Percentiles rank a stretch among this genome's conserved stretches.
These are phyloP conservation scores for Drosophila pruinosa DNA, from an alignment of 1,140 invertebrate genomes.

Conservation along the genomic window DNA sequence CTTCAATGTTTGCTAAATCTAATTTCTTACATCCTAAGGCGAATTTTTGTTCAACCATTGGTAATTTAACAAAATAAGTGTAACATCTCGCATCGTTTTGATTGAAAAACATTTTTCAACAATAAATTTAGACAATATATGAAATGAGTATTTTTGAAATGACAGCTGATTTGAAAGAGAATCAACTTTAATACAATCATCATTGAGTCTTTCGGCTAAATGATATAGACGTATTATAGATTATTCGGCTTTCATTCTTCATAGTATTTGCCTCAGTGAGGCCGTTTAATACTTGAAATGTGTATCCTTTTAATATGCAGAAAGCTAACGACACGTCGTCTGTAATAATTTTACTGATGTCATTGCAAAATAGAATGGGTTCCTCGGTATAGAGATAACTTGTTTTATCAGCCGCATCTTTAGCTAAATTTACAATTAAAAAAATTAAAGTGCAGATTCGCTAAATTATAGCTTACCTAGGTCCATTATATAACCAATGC, in stretches of 20 bases:
- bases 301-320: conserved; percentile 19
- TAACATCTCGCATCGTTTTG: not conserved
- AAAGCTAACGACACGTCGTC: conserved; percentile 10
- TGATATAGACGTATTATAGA: not conserved
- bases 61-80: conserved; percentile 18
- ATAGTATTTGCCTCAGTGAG: not conserved
- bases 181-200: not conserved
- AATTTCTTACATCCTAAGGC: conserved; percentile 15
- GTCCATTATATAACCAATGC: conserved; percentile 1
- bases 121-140: not conserved
- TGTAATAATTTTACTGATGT: conserved; percentile 11
- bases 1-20: not conserved
- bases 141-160: not conserved
- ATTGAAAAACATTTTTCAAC: not conserved
- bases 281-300: conserved; percentile 14
- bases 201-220: not conserved
- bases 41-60: conserved; percentile 1
- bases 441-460: not conserved
- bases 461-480: conserved; percentile 6
- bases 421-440: not conserved
- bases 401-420: not conserved
- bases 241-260: not conserved
- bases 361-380: not conserved
- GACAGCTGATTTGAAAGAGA: not conserved
- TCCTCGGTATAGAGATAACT: not conserved